Evolutionary conservation across 1,140 invertebrate genomes (phyloP), one percentile per base, ranked within the genome.

Genomic region (Ylistrum balloti): DNA sequence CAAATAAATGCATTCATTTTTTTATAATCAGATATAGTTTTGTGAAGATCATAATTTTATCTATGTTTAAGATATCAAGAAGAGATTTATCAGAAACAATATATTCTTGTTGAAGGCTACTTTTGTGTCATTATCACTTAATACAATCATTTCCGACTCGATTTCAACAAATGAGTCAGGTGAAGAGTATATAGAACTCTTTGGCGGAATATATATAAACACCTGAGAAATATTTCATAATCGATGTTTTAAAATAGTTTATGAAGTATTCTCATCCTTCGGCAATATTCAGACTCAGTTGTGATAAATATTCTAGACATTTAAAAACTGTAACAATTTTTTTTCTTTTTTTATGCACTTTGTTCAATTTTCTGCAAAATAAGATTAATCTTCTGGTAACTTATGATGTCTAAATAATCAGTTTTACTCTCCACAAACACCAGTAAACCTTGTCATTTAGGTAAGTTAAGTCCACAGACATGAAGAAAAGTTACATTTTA

Each of bases 141-240:
- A 22, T 10, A 2, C 22, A 20, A 90, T n/a, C 86, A 87, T 87
- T 33, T 90, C 86, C 13, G 7, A 32, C 28, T 89, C 86, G n/a
- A 86, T 89, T 85, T 89, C 33, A 22, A 15, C 28, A 22, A 89
- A 89, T 38, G 56, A 33, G 7, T 89, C 88, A 28, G 22, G 17
- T 10, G 88, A 89, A 0, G 88, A 85, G 22, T 89, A 89, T 35
- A 85, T 89, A 0, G 88, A 48, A 35, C 85, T 85, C 20, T 89
- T 33, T 22, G 85, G 88, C 20, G 88, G 34, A 32, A 89, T 45
- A 86, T 89, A 86, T 41, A 33, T 13, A n/a, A n/a, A 86, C 88
- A 89, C 17, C 88, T 85, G 2, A 89, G 15, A 13, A 48, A 48
- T 48, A 48, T 48, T 17, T 48, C 45, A 48, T 48, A 48, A 22